Conservation (phyloP, 2,113 vertebrate genomes). For the Mobula birostris region DNA sequence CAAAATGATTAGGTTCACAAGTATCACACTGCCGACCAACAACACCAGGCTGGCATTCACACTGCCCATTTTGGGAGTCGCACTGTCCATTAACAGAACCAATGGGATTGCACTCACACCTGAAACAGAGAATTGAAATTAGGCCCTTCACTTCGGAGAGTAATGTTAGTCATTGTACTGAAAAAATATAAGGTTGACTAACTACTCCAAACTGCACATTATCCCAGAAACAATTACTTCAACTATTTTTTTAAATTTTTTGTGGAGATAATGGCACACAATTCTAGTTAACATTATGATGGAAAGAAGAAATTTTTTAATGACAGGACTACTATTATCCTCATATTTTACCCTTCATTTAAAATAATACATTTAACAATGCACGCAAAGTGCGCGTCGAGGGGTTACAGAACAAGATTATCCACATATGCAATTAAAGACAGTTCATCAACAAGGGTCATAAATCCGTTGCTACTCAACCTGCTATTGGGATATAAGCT, state of each 20-base stretch:
- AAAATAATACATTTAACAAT: not conserved
- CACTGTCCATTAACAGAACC: constrained; percentile 89
- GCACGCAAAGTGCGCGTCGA: not conserved
- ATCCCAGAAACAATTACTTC: not conserved
- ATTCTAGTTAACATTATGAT: not conserved
- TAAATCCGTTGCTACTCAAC: not conserved
- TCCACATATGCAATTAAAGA: not conserved
- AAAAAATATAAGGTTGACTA: not conserved
- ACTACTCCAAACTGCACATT: not conserved
- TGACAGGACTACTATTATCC: not conserved
- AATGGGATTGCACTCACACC: constrained; percentile 79
- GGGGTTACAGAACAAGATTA: not conserved
- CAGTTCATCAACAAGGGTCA: not conserved
- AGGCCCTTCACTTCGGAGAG: not conserved
- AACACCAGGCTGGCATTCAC: constrained; percentile 89
- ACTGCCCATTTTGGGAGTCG: constrained; percentile 77
- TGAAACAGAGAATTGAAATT: constrained; percentile 46
- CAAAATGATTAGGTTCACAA: constrained; percentile 89
- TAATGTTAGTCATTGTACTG: not conserved
- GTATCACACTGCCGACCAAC: constrained; percentile 70
- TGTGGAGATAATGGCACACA: not conserved
- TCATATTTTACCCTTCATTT: not conserved
- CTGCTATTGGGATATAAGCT: not conserved
- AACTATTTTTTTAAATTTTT: not conserved
- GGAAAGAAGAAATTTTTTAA: not conserved